Evolutionary conservation across 2,113 vertebrate genomes (phyloP).

Genomic region (Phocoena phocoena): DNA sequence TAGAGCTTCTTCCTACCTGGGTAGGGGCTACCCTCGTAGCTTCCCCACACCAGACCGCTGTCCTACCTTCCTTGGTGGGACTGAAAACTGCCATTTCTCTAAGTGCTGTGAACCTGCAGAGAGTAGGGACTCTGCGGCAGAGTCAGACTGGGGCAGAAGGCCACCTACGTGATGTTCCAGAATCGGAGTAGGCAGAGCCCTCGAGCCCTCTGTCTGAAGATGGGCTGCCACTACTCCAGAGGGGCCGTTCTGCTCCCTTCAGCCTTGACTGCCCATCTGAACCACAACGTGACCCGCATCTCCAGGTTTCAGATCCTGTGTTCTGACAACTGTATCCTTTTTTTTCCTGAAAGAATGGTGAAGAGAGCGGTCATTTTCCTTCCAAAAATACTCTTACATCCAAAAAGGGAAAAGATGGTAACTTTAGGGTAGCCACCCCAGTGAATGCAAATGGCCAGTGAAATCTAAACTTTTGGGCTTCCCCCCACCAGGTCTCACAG

Average conservation of each 20-base stretch:
- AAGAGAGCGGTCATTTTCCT: not conserved
- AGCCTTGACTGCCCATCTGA: rapidly evolving
- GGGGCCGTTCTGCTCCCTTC: rapidly evolving
- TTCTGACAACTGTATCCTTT: not conserved
- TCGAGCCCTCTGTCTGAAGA: not conserved
- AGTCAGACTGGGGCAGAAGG: not conserved
- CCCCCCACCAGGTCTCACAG: not conserved
- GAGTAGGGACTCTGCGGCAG: too few relatives aligned
- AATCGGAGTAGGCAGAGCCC: not conserved
- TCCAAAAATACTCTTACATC: not conserved
- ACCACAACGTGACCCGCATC: rapidly evolving
- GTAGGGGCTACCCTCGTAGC: rapidly evolving
- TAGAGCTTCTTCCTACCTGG: not conserved
- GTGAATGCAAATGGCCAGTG: not conserved
- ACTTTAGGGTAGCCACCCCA: not conserved
- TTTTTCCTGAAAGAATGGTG: not conserved
- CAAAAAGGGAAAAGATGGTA: not conserved
- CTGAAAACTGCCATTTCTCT: too few relatives aligned
- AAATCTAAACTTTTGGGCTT: not conserved
- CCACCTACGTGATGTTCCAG: not conserved
- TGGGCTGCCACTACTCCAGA: rapidly evolving
- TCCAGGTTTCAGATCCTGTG: not conserved
- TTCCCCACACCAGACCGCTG: not conserved
- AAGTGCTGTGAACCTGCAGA: too few relatives aligned
- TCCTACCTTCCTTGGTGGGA: too few relatives aligned